A percentile compares a stretch with the other conserved stretches of the same genome.
phyloP scores from a whole-genome alignment of 2,888 invertebrate species.

The Ariolimax columbianus region DNA sequence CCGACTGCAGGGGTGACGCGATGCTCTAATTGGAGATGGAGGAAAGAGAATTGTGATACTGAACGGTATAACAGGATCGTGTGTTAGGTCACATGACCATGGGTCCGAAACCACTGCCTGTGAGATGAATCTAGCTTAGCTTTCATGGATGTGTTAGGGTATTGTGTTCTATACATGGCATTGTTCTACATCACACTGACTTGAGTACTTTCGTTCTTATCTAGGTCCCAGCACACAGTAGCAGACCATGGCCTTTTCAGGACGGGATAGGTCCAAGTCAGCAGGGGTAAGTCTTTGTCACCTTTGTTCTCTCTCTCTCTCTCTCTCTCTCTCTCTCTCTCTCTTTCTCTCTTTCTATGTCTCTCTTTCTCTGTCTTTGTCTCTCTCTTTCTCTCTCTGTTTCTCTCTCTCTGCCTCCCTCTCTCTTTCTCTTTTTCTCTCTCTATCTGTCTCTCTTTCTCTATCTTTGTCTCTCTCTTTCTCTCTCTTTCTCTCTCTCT shows the following conservation, averaged over 20 bases:
- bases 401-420: not conserved
- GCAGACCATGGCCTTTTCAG: slow-evolving; percentile 58
- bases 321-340: not conserved
- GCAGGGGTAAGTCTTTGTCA: slow-evolving; percentile 30
- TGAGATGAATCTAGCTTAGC: too few species aligned
- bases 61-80: too few species aligned
- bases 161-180: not conserved
- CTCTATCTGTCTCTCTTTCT: not conserved
- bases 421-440: not conserved
- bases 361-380: not conserved
- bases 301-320: not conserved
- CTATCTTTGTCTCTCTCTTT: not conserved
- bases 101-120: too few species aligned
- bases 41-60: too few species aligned
- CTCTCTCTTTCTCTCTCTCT: not conserved
- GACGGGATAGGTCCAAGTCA: slow-evolving; percentile 54
- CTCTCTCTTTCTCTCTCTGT: not conserved
- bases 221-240: slow-evolving; percentile 20
- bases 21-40: too few species aligned
- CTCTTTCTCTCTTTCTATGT: not conserved
- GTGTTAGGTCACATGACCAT: too few species aligned
- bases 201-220: not conserved
- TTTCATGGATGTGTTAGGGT: not conserved
- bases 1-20: too few species aligned
- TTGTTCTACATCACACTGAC: not conserved